These are phyloP conservation scores for Ctenosaura bakeri DNA, from an alignment of 2,797 vertebrate genomes.

Conservation along the genomic window DNA sequence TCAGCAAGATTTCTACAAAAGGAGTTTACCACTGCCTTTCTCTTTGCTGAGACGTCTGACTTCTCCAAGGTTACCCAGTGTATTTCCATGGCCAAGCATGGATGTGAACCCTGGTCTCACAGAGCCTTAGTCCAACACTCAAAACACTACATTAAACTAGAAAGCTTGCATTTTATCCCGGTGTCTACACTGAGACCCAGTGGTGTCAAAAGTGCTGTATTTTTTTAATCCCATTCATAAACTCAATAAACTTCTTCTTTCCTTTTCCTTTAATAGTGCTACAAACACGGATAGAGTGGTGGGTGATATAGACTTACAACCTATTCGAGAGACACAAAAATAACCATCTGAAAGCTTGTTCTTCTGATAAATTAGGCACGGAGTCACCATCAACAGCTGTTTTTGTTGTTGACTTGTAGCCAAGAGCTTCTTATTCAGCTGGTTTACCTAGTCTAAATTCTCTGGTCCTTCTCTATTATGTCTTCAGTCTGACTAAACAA, in stretches of 20 bases:
- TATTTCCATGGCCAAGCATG: no score
- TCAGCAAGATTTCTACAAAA: no score
- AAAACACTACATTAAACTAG: no score
- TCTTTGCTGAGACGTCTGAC: no score
- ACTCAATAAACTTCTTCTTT: neutral
- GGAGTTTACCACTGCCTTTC: no score
- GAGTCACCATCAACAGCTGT: neutral
- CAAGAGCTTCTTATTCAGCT: neutral
- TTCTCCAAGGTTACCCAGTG: no score
- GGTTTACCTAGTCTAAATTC: neutral
- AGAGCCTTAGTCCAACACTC: no score
- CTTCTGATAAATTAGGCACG: neutral
- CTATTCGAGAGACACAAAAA: neutral
- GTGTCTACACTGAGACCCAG: neutral
- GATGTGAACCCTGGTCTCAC: no score
- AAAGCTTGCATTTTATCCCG: neutral
- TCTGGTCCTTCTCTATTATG: neutral
- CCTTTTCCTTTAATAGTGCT: neutral
- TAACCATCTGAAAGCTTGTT: neutral
- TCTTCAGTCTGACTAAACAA: neutral
- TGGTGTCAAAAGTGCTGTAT: neutral
- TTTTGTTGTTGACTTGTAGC: neutral
- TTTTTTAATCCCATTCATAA: neutral
- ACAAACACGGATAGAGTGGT: neutral
- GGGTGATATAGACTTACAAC: neutral